Evolutionary conservation across 1,140 invertebrate species (phyloP).

Genomic region (Pinna nobilis): DNA sequence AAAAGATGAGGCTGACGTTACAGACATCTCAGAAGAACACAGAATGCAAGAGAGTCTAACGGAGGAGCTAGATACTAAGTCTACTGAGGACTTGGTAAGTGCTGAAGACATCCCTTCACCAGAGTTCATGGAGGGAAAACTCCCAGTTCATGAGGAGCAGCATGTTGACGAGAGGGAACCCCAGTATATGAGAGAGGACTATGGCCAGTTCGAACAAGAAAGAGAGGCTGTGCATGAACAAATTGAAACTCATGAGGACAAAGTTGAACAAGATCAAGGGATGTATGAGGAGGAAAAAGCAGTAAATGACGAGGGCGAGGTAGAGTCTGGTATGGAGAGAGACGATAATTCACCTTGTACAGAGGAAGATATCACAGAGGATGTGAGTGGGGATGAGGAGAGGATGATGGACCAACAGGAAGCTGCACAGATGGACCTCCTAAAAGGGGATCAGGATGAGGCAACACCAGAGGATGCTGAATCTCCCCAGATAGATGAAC

Average conservation of each 20-base stretch:
- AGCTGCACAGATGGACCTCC: not conserved
- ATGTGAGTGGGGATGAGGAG: slow-evolving; percentile 22
- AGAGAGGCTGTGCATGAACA: slow-evolving; percentile 46
- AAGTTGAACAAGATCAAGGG: slow-evolving; percentile 12
- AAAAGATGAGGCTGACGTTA: slow-evolving; percentile 44
- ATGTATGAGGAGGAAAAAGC: slow-evolving; percentile 41
- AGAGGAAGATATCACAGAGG: slow-evolving; percentile 18
- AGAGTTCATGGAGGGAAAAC: slow-evolving; percentile 4
- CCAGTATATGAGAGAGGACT: too few species aligned
- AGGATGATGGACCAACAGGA: slow-evolving; percentile 6
- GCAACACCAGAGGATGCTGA: slow-evolving; percentile 17
- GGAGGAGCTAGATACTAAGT: not conserved
- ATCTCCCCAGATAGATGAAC: slow-evolving; percentile 2
- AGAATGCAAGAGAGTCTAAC: not conserved
- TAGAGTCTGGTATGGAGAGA: not conserved
- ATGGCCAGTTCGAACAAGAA: too few species aligned
- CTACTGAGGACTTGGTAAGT: not conserved
- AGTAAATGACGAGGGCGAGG: not conserved
- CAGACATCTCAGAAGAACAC: not conserved
- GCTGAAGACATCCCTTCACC: not conserved
- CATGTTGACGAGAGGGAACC: not conserved
- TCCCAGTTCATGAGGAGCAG: not conserved
- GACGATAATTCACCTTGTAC: too few species aligned
- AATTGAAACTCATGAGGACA: slow-evolving; percentile 3
- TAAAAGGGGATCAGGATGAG: slow-evolving; percentile 36